phyloP scores from a whole-genome alignment of 2,113 vertebrate species.

The Monopterus albus region DNA sequence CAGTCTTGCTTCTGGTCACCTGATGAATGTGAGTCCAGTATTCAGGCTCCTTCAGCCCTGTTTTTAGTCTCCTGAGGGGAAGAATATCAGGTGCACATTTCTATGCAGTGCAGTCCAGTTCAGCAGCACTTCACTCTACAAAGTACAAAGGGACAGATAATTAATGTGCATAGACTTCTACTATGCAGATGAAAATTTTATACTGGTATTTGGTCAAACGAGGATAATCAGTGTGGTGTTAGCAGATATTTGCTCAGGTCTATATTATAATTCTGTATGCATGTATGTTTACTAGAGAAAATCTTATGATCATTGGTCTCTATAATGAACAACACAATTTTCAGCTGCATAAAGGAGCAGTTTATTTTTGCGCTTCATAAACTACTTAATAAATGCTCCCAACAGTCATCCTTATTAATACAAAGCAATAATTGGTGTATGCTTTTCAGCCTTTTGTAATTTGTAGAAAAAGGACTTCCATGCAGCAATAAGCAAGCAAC shows the following conservation, averaged over 20 bases:
- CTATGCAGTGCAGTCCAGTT: too few species aligned
- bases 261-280: neutral
- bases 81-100: too few species aligned
- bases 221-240: too few species aligned
- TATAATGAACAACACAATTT: slow-evolving; percentile 37
- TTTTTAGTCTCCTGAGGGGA: too few species aligned
- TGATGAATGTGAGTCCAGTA: too few species aligned
- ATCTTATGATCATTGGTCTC: slow-evolving; percentile 4
- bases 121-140: neutral
- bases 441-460: slow-evolving; percentile 21
- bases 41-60: too few species aligned
- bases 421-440: slow-evolving; percentile 24
- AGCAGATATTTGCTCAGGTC: too few species aligned
- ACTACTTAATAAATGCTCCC: slow-evolving; percentile 2
- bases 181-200: too few species aligned
- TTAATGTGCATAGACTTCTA: too few species aligned
- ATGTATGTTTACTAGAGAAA: neutral
- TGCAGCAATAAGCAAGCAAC: neutral
- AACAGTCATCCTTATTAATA: slow-evolving; percentile 34
- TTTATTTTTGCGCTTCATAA: slow-evolving; percentile 31
- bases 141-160: too few species aligned
- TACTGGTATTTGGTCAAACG: too few species aligned
- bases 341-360: slow-evolving; percentile 1
- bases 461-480: slow-evolving; percentile 15
- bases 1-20: too few species aligned